Conservation (phyloP, 2,888 invertebrate genomes). For the Drosophila meridiana region DNA sequence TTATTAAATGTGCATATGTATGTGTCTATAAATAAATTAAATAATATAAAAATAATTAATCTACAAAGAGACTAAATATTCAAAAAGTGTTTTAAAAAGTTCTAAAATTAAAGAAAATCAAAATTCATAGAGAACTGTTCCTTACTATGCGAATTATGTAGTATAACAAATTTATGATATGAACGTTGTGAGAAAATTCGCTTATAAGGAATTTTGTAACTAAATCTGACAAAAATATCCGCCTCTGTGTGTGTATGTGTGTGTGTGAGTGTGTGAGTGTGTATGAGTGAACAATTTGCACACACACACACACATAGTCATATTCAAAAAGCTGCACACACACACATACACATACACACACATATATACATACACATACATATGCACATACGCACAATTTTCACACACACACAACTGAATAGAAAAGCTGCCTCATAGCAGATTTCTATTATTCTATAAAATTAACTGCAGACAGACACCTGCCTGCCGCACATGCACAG, state of each 20-base stretch:
- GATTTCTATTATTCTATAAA: slow-evolving; percentile 64
- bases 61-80: slow-evolving; percentile 13
- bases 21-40: slow-evolving; percentile 54
- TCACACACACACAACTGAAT: slow-evolving; percentile 34
- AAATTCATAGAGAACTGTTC: not conserved
- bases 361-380: slow-evolving; percentile 29
- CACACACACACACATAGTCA: slow-evolving; percentile 40
- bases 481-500: slow-evolving; percentile 52
- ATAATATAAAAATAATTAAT: slow-evolving; percentile 20
- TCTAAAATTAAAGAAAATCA: not conserved
- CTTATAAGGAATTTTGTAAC: slow-evolving; percentile 85
- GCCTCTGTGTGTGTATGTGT: slow-evolving; percentile 47
- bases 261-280: slow-evolving; percentile 36
- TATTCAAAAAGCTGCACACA: slow-evolving; percentile 39
- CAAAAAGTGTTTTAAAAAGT: slow-evolving; percentile 45
- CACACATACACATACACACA: slow-evolving; percentile 18
- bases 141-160: slow-evolving; percentile 30
- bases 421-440: slow-evolving; percentile 32
- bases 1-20: slow-evolving; percentile 60
- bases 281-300: slow-evolving; percentile 54
- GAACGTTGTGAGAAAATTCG: slow-evolving; percentile 57
- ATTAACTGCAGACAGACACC: slow-evolving; percentile 81
- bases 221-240: slow-evolving; percentile 74
- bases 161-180: slow-evolving; percentile 46
- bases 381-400: slow-evolving; percentile 65